Conservation (phyloP, 2,113 vertebrate genomes). For the Athene cunicularia region DNA sequence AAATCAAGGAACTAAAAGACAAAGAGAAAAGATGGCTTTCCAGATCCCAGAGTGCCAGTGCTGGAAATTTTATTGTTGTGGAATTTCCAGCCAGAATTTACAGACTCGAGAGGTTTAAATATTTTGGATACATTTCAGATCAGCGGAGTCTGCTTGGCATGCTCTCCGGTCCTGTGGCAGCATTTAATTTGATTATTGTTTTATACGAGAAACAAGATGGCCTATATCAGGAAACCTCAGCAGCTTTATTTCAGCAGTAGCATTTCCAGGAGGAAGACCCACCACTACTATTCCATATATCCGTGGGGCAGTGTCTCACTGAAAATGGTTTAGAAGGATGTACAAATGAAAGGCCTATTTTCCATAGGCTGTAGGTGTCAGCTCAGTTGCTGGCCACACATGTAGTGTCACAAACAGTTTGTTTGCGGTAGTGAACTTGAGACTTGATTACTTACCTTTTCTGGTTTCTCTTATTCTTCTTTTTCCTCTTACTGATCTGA, state of each 20-base stretch:
- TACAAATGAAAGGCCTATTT: not conserved
- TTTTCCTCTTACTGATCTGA: not conserved
- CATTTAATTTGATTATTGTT: not conserved
- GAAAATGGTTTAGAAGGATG: not conserved
- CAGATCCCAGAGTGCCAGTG: not conserved
- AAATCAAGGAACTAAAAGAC: conserved; percentile 1
- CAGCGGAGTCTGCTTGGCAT: not conserved
- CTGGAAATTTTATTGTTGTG: not conserved
- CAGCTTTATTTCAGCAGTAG: not conserved
- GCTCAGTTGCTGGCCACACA: not conserved
- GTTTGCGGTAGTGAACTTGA: not conserved
- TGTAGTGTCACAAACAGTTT: not conserved
- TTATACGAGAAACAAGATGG: not conserved
- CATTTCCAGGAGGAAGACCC: not conserved
- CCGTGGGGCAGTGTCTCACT: not conserved
- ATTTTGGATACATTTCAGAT: not conserved
- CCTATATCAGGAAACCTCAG: not conserved
- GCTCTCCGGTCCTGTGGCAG: not conserved
- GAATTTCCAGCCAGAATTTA: not conserved
- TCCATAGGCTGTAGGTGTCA: not conserved
- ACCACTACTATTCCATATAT: not conserved
- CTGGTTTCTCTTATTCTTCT: not conserved
- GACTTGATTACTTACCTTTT: not conserved
- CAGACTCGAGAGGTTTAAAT: not conserved
- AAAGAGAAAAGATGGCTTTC: not conserved